Evolutionary conservation across 2,797 vertebrate genomes (phyloP), one percentile per base, ranked within the genome.

Genomic region (Hoplostethus atlanticus): DNA sequence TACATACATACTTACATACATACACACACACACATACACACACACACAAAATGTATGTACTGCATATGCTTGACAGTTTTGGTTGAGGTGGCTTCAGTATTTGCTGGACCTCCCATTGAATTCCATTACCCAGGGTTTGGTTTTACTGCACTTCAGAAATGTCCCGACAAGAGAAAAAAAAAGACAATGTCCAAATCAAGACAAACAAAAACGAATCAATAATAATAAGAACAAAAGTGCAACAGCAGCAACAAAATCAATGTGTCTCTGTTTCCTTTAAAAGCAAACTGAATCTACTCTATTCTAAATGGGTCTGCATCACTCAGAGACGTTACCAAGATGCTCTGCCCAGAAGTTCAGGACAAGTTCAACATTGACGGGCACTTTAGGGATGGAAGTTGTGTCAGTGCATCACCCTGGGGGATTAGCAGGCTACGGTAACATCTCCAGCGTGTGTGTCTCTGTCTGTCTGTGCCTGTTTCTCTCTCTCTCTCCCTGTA

Each of bases 391-490:
- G 52, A 78, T 40, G 70, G 66, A 46, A 51, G 59, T 53, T 69
- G 75, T 63, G 51, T 25, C 21, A 21, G 52, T 58, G 75, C 72
- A 84, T 89, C 69, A 73, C 70, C 67, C 28, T 38, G 63, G 54
- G 76, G 85, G 84, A 87, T 91, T 88, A 87, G 79, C 12, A 55
- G 61, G 38, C 71, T 71, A 71, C 15, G 3, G 59, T 64, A 51
- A 57, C 54, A 12, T 60, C 38, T 65, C 63, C 44, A 5, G 28
- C 10, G 31, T 31, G 6, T 63, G 68, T 50, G 71, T 30, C 62
- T 8, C 57, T 73, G 61, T 66, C 71, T 64, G 30, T 60, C 51
- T 31, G 34, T 34, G 34, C 6, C 42, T 11, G 73, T 31, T 21
- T 56, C 6, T 30, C 56, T 79, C 75, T 56, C 63, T 65, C 79